These are phyloP conservation scores for Rhinopithecus roxellana DNA, from an alignment of 2,113 vertebrate genomes.

Conservation along the genomic window DNA sequence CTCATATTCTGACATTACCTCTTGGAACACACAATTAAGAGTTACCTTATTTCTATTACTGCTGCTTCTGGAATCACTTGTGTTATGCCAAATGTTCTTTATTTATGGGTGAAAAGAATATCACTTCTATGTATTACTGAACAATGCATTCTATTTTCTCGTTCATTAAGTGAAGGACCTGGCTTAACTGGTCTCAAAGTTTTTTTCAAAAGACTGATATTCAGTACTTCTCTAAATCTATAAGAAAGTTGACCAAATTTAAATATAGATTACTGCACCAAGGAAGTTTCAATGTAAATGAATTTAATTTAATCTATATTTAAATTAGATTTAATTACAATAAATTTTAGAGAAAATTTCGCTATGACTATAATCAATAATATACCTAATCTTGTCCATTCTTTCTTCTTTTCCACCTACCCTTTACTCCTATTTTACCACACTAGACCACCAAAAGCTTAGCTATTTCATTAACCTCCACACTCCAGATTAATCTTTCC, in stretches of 20 bases:
- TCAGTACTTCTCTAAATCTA: not conserved
- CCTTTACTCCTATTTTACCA: not conserved
- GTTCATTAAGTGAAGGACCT: not conserved
- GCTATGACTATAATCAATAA: not conserved
- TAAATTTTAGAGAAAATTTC: not conserved
- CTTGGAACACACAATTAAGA: not conserved
- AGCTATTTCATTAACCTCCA: not conserved
- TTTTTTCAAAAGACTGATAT: not conserved
- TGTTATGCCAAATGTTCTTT: not conserved
- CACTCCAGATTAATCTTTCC: not conserved
- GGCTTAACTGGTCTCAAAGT: not conserved
- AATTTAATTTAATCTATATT: conserved; percentile 10
- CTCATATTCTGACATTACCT: not conserved
- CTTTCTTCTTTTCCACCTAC: not conserved
- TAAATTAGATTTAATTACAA: not conserved
- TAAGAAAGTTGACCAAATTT: not conserved
- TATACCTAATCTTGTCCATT: not conserved
- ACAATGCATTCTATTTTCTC: not conserved
- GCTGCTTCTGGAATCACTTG: not conserved
- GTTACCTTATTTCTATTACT: not conserved
- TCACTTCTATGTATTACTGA: not conserved
- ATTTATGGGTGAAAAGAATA: not conserved
- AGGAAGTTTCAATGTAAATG: not conserved
- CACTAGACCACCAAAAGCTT: not conserved
- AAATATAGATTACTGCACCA: not conserved